Conservation (phyloP, 2,888 invertebrate genomes). For the Cryptocheilus praepositus region DNA sequence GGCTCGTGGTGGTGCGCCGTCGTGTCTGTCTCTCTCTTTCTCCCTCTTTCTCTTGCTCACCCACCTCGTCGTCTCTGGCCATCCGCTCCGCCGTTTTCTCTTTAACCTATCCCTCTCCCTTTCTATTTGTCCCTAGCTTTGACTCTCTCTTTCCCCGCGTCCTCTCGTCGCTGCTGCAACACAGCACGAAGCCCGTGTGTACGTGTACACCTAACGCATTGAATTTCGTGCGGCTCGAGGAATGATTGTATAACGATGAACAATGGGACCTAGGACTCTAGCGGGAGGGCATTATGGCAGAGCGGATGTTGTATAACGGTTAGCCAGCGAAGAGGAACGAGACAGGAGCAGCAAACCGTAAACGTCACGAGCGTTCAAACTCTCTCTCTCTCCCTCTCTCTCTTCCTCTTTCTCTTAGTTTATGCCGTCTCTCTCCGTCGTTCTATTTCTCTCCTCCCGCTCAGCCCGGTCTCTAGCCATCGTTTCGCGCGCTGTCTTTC, state of each 20-base stretch:
- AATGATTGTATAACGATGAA: slow-evolving; percentile 72
- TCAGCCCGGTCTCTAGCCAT: slow-evolving; percentile 16
- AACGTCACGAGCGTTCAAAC: slow-evolving; percentile 67
- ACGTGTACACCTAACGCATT: slow-evolving; percentile 47
- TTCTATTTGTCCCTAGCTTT: no score
- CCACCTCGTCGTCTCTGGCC: not conserved
- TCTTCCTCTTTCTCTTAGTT: slow-evolving; percentile 21
- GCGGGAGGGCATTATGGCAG: slow-evolving; percentile 67
- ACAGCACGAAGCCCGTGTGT: not conserved
- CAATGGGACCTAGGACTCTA: slow-evolving; percentile 68
- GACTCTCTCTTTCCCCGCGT: not conserved
- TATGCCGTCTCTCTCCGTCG: slow-evolving; percentile 18
- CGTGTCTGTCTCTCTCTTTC: slow-evolving; percentile 5
- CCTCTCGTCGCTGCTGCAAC: not conserved
- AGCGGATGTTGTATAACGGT: slow-evolving; percentile 75
- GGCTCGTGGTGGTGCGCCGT: slow-evolving; percentile 21
- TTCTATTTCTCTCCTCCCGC: slow-evolving; percentile 12
- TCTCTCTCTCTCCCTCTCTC: slow-evolving; percentile 34
- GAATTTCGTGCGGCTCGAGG: slow-evolving; percentile 58
- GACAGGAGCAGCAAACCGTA: slow-evolving; percentile 71
- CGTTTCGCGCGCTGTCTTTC: not conserved
- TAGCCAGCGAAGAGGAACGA: slow-evolving; percentile 75
- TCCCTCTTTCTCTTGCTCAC: not conserved
- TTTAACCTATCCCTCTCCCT: no score
- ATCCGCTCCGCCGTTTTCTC: not conserved